Base-by-base conservation (phyloP, 2,797 vertebrate species). In the Hafferia zeledoni region DNA sequence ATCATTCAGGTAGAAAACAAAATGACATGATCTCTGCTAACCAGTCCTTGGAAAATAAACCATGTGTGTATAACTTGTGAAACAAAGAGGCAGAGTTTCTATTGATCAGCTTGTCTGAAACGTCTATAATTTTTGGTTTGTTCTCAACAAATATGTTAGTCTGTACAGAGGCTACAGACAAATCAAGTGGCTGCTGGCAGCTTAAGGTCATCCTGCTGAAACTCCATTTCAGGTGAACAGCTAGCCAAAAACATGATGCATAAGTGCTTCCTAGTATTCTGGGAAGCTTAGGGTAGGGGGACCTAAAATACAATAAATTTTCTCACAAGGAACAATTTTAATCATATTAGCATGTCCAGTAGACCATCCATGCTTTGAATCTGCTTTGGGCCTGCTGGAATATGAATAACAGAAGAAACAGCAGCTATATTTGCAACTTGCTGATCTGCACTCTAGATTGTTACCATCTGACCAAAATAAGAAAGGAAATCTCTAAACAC, bases 21-120 rank as follows among this genome's bases (percentile, higher is more conserved):
- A 89, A 87, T 17, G 82, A 56, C 55, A 59, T 13, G 2, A 69
- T 49, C 30, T 80, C 49, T 60, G 60, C 30, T 87, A 69, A 33
- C 2, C 8, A 64, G 41, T 85, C 87, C 83, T 83, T 83, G 44
- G 83, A 88, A 96, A 95, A 90, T 53, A 67, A 83, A 56, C 50
- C 6, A 22, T 77, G 63, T 9, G 8, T 74, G 71, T 61, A 59
- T 8, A 77, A 52, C 33, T 87, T 77, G 71, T 85, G 86, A 87
- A 92, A 80, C 3, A 5, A 85, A 56, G 30, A 94, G 68, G 75
- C 37, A 65, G 75, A 60, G 17, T 85, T 93, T 56, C 64, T 10
- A 0, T 68, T 85, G 71, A 64, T 55, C 64, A 61, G 27, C 61
- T 77, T 64, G 25, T 74, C 64, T 93, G 86, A 84, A 90, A 56